Percentiles rank a stretch among this genome's conserved stretches.
Evolutionary conservation across 2,113 vertebrate genomes (phyloP).

Genomic region (Hypanus sabinus): DNA sequence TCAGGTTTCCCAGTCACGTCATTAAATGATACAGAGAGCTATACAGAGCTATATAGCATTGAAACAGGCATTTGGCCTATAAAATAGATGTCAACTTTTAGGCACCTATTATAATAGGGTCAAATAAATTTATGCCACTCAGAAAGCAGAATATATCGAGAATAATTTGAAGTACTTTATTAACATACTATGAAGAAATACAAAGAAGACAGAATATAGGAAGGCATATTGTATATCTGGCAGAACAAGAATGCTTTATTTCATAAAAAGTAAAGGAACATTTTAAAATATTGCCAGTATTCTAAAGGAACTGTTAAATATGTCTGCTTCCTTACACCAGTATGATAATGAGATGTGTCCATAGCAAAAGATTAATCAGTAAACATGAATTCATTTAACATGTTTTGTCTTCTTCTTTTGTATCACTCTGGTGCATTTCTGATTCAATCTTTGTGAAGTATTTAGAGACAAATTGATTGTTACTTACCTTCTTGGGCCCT

Average conservation of each 20-base stretch:
- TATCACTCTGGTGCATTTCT: neutral
- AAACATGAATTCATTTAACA: constrained; percentile 5
- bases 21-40: no score
- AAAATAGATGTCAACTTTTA: no score
- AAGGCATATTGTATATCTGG: neutral
- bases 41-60: no score
- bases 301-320: neutral
- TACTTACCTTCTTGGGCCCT: no score
- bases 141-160: no score
- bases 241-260: neutral
- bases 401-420: neutral
- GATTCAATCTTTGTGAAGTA: neutral
- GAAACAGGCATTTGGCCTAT: no score
- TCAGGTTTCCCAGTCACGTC: no score
- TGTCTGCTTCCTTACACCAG: neutral
- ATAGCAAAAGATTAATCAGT: neutral
- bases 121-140: no score
- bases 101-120: no score
- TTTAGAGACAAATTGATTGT: neutral
- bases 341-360: neutral
- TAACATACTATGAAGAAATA: neutral
- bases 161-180: no score
- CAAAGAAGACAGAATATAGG: neutral
- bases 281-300: neutral
- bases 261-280: neutral